Evolutionary conservation across 2,888 invertebrate species (phyloP).

Genomic region (Drosophila anomalata): DNA sequence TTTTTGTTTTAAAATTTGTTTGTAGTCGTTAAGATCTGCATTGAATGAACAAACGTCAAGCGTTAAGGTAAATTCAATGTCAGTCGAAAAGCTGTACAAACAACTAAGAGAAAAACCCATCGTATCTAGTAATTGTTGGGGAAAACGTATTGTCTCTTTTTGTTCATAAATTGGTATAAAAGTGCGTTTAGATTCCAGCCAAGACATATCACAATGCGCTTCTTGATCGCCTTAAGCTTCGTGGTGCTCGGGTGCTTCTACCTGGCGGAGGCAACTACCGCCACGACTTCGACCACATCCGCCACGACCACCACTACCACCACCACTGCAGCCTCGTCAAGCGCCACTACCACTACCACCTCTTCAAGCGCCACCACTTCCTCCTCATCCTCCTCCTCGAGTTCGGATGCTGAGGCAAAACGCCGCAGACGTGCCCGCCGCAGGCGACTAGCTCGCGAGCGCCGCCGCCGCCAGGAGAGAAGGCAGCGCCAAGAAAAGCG

Average conservation of each 20-base stretch:
- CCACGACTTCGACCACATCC: background rate
- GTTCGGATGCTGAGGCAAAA: constrained; percentile 20
- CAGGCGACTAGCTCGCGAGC: constrained; percentile 28
- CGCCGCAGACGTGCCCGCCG: constrained; percentile 22
- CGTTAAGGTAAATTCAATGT: background rate
- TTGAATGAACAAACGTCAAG: too few species aligned
- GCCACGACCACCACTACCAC: background rate
- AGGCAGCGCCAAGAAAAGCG: constrained; percentile 27
- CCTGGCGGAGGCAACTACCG: background rate
- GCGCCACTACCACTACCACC: background rate
- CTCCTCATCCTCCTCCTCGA: constrained; percentile 2
- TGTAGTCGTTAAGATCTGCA: too few species aligned
- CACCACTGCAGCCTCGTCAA: constrained; percentile 1
- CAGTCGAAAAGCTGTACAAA: constrained; percentile 28
- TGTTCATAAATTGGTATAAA: constrained; percentile 13
- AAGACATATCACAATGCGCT: constrained; percentile 20
- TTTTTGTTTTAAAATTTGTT: too few species aligned
- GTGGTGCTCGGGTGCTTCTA: constrained; percentile 17
- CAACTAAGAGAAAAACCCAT: background rate
- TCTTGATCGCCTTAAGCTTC: constrained; percentile 18
- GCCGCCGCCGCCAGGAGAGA: constrained; percentile 29
- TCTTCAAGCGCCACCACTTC: constrained; percentile 9
- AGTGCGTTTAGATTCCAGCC: background rate
- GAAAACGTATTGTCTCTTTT: background rate
- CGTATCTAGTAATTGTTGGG: constrained; percentile 4